Evolutionary conservation across 2,113 vertebrate species (phyloP).

Genomic region (Apteryx owenii): DNA sequence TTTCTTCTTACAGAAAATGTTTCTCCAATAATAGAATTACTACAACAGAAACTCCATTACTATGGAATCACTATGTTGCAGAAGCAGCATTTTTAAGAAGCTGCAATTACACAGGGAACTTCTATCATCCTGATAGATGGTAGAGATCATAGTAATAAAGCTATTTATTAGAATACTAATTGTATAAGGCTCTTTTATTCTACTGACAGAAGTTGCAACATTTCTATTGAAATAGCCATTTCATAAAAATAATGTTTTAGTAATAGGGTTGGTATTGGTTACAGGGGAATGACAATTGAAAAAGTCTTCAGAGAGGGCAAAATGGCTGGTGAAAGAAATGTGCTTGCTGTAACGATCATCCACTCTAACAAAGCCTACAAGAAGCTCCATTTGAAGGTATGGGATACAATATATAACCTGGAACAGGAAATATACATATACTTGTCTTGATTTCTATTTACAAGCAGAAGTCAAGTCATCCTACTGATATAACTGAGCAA

Average conservation of each 20-base stretch:
- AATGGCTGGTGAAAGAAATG: conserved; percentile 34
- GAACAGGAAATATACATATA: not conserved
- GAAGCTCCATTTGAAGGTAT: not conserved
- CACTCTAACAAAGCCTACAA: conserved; percentile 6
- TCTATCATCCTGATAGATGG: conserved; percentile 49
- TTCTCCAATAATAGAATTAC: conserved; percentile 63
- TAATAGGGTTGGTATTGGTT: conserved; percentile 44
- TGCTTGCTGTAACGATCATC: conserved; percentile 15
- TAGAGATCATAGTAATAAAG: conserved; percentile 61
- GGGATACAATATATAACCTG: not conserved
- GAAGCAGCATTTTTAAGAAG: conserved; percentile 35
- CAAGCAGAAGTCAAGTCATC: not conserved
- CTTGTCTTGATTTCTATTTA: not conserved
- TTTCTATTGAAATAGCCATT: conserved; percentile 35
- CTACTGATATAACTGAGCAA: not conserved
- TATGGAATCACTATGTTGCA: conserved; percentile 29
- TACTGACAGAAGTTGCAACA: not conserved
- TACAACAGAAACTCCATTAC: conserved; percentile 42
- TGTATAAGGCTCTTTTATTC: conserved; percentile 13
- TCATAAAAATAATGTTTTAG: conserved; percentile 57
- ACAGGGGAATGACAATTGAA: not conserved
- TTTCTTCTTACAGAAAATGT: conserved; percentile 58
- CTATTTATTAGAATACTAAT: conserved; percentile 50
- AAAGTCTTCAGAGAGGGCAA: conserved; percentile 47
- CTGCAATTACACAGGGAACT: conserved; percentile 26